Percentiles rank a stretch among this genome's conserved stretches.
Evolutionary conservation across 2,888 invertebrate species (phyloP).

Genomic region (Dorcus hopei): DNA sequence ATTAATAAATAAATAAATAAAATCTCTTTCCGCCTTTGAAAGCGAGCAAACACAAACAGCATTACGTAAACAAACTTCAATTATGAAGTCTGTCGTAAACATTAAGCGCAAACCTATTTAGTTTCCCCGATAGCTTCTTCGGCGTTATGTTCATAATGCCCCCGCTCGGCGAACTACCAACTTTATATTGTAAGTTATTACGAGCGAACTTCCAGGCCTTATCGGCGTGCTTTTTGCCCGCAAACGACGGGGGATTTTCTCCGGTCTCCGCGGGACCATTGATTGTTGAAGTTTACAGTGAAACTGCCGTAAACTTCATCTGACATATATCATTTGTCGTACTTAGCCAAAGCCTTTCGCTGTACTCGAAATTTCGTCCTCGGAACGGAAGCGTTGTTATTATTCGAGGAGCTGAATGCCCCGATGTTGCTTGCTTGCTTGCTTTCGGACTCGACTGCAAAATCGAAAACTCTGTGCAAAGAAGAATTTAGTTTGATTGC

Average conservation of each 20-base stretch:
- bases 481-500: too few relatives aligned
- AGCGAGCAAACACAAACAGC: too few relatives aligned
- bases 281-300: constrained; percentile 16
- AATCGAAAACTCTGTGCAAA: too few relatives aligned
- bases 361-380: background rate
- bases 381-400: background rate
- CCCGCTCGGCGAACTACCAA: background rate
- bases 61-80: too few relatives aligned
- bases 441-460: background rate
- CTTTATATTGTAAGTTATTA: constrained; percentile 11
- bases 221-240: constrained; percentile 9
- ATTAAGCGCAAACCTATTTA: too few relatives aligned
- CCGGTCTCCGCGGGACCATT: constrained; percentile 15
- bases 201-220: constrained; percentile 10
- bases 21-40: too few relatives aligned
- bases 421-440: background rate
- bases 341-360: constrained; percentile 1
- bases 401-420: background rate
- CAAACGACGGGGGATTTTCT: constrained; percentile 13
- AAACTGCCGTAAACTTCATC: constrained; percentile 16
- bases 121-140: too few relatives aligned
- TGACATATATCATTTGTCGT: constrained; percentile 13
- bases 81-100: too few relatives aligned
- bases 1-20: too few relatives aligned
- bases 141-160: constrained; percentile 3